phyloP scores from a whole-genome alignment of 2,797 vertebrate genomes.

The Serranus cabrilla region DNA sequence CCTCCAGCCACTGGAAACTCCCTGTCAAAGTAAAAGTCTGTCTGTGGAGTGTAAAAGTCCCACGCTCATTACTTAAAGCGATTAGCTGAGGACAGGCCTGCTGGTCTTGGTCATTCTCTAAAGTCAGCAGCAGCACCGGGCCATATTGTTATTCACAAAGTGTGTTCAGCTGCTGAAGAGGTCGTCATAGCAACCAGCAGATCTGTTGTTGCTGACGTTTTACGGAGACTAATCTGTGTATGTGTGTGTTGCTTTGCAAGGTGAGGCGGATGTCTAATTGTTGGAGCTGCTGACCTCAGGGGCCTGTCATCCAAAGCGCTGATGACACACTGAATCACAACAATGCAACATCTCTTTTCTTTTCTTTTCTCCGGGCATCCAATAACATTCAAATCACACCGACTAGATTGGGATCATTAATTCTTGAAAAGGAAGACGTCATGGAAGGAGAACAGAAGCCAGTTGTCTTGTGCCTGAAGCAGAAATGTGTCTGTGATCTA shows the following conservation, averaged over 20 bases:
- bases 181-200: conserved; percentile 83
- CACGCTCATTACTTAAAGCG: conserved; percentile 34
- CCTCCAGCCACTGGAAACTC: background rate
- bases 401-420: conserved; percentile 57
- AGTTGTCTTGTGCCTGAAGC: conserved; percentile 54
- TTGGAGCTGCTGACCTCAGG: conserved; percentile 54
- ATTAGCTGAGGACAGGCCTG: conserved; percentile 43
- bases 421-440: conserved; percentile 57
- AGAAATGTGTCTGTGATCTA: conserved; percentile 62
- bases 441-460: conserved; percentile 49
- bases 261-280: conserved; percentile 68
- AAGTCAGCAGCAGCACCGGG: conserved; percentile 62
- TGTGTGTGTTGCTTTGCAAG: conserved; percentile 51
- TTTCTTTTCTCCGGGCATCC: conserved; percentile 23
- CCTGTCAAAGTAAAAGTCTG: background rate
- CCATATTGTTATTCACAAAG: conserved; percentile 84
- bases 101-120: conserved; percentile 55
- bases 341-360: conserved; percentile 45
- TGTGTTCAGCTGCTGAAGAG: conserved; percentile 77
- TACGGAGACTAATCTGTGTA: conserved; percentile 72
- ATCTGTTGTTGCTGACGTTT: conserved; percentile 83
- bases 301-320: conserved; percentile 35
- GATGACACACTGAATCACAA: conserved; percentile 62
- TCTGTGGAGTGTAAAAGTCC: conserved; percentile 5
- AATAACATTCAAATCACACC: conserved; percentile 45